Evolutionary conservation across 2,797 vertebrate genomes (phyloP).

Genomic region (Taenioides sp.): DNA sequence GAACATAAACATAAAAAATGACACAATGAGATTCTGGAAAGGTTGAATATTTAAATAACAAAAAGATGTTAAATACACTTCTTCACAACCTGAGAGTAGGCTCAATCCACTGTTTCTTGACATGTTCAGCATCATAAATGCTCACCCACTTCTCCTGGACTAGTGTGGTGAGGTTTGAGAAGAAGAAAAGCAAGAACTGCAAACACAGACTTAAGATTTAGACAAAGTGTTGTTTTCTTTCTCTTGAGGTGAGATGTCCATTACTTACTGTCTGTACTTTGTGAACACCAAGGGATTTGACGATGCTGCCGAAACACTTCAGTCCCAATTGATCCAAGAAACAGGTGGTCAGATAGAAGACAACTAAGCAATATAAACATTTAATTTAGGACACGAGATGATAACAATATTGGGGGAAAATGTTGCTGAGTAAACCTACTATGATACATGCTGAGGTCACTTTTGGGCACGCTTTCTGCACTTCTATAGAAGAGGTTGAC

Average conservation of each 20-base stretch:
- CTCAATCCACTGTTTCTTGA: constrained; percentile 81
- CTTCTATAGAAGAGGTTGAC: constrained; percentile 83
- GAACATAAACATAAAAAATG: background rate
- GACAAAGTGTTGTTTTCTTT: constrained; percentile 1
- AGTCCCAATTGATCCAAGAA: constrained; percentile 84
- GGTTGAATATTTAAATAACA: background rate
- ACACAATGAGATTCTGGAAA: background rate
- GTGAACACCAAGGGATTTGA: constrained; percentile 80
- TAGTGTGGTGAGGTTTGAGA: constrained; percentile 84
- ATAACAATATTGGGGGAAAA: background rate
- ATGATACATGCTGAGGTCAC: constrained; percentile 79
- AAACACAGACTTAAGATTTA: constrained; percentile 18
- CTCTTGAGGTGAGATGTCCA: background rate
- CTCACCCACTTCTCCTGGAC: constrained; percentile 89
- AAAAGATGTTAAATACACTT: background rate
- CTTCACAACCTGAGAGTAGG: constrained; percentile 83
- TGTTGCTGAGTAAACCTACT: constrained; percentile 73
- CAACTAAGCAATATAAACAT: constrained; percentile 69
- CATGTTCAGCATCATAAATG: constrained; percentile 81
- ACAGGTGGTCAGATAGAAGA: constrained; percentile 88
- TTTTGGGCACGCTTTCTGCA: constrained; percentile 66
- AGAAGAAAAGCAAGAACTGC: constrained; percentile 92
- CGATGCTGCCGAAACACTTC: constrained; percentile 78
- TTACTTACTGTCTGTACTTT: constrained; percentile 84
- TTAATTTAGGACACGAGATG: background rate